These are phyloP conservation scores for Melipona quadrifasciata DNA, from an alignment of 1,140 invertebrate genomes.

Conservation along the genomic window DNA sequence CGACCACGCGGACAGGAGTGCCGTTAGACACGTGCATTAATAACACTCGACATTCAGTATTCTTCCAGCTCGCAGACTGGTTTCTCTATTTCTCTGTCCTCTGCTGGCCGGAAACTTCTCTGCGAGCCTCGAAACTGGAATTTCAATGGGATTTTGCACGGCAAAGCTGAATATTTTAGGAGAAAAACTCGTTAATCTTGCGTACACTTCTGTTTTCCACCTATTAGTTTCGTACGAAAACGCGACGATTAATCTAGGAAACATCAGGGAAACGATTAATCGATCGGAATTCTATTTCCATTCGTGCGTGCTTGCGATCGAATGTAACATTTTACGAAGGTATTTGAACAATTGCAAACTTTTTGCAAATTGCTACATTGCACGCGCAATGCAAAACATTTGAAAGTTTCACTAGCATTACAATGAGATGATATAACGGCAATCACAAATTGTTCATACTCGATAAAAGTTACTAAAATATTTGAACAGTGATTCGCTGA, in stretches of 20 bases:
- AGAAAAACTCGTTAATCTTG: slow-evolving; percentile 15
- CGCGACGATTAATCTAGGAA: background rate
- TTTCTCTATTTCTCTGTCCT: slow-evolving; percentile 41
- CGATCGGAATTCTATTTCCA: background rate
- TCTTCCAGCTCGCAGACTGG: slow-evolving; percentile 41
- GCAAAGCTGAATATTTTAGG: slow-evolving; percentile 6
- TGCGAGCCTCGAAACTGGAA: background rate
- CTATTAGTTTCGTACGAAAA: background rate
- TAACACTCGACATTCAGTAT: slow-evolving; percentile 53
- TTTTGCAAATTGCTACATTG: too few species aligned
- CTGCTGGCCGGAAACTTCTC: slow-evolving; percentile 5
- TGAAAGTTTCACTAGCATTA: too few species aligned
- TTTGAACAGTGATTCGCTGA: background rate
- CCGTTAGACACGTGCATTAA: slow-evolving; percentile 51
- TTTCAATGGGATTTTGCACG: slow-evolving; percentile 9
- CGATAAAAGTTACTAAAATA: too few species aligned
- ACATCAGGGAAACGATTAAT: background rate
- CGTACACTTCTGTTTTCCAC: background rate
- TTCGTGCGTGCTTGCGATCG: background rate
- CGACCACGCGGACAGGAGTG: slow-evolving; percentile 48
- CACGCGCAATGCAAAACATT: too few species aligned
- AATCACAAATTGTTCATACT: too few species aligned
- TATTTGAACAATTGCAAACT: background rate
- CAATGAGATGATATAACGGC: too few species aligned
- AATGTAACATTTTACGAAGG: background rate